Conservation (phyloP, 2,113 vertebrate genomes). For the Dicaeum eximium region DNA sequence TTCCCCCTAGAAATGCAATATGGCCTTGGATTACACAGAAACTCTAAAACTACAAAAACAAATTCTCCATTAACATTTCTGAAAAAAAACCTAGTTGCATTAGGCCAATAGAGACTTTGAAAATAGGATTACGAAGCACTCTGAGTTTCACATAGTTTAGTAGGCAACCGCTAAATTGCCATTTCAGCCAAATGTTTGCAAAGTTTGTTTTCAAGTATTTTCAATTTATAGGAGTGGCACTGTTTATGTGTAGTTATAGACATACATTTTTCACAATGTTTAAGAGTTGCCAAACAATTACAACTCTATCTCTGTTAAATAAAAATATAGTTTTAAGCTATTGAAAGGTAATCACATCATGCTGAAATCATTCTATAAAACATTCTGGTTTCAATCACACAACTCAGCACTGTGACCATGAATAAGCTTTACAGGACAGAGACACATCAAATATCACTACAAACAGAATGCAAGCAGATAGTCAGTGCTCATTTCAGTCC, state of each 20-base stretch:
- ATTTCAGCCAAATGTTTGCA: background rate
- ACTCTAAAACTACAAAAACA: background rate
- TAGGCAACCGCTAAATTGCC: background rate
- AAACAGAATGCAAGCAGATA: background rate
- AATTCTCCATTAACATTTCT: background rate
- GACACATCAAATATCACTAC: background rate
- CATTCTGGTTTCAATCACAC: background rate
- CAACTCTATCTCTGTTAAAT: background rate
- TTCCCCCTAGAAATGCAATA: background rate
- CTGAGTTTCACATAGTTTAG: background rate
- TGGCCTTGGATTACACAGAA: background rate
- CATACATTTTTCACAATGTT: background rate
- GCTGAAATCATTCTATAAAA: background rate
- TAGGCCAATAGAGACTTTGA: background rate
- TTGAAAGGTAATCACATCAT: background rate
- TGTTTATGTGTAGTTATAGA: background rate
- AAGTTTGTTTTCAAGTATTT: background rate
- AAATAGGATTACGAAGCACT: background rate
- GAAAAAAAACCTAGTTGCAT: background rate
- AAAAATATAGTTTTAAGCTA: background rate
- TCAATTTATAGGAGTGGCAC: background rate
- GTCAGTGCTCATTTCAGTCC: slow-evolving; percentile 7
- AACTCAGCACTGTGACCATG: background rate
- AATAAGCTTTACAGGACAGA: background rate
- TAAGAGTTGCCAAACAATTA: background rate